These are phyloP conservation scores for Clistopyga incitator DNA, from an alignment of 2,888 invertebrate species.

Conservation along the genomic window DNA sequence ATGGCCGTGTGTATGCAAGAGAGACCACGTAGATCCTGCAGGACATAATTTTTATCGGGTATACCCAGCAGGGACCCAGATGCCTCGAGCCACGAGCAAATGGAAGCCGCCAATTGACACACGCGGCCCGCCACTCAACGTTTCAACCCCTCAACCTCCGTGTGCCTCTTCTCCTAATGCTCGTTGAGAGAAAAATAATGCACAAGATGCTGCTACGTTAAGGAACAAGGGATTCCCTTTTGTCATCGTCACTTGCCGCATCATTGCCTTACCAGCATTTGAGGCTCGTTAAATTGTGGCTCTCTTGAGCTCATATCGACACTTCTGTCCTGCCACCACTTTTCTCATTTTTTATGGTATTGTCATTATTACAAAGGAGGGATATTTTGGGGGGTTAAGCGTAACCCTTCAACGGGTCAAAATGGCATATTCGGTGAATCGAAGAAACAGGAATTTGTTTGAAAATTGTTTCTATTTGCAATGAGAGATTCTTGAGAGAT, in stretches of 20 bases:
- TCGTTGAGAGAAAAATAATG: constrained; percentile 64
- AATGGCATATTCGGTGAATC: too few species aligned
- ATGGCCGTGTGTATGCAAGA: constrained; percentile 30
- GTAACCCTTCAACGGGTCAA: too few species aligned
- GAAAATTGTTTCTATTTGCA: too few species aligned
- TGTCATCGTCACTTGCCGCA: neutral
- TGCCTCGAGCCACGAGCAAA: constrained; percentile 76
- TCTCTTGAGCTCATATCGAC: neutral
- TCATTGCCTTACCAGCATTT: neutral
- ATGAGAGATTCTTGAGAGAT: too few species aligned
- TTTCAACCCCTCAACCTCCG: constrained; percentile 40
- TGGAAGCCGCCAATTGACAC: constrained; percentile 81
- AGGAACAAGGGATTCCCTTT: neutral
- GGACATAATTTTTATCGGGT: constrained; percentile 79
- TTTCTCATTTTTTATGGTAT: neutral
- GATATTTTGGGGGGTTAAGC: too few species aligned
- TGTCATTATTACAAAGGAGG: neutral
- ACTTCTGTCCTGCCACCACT: neutral
- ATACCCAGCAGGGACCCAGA: constrained; percentile 75
- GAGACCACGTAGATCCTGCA: constrained; percentile 53
- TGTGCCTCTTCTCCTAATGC: neutral
- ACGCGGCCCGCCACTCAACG: constrained; percentile 67
- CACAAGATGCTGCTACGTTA: constrained; percentile 24
- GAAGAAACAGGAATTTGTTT: too few species aligned
- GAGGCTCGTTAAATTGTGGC: too few species aligned